A percentile compares a stretch with the other conserved stretches of the same genome.
These are phyloP conservation scores for Pteruthius melanotis DNA, from an alignment of 2,113 vertebrate species.

Conservation along the genomic window DNA sequence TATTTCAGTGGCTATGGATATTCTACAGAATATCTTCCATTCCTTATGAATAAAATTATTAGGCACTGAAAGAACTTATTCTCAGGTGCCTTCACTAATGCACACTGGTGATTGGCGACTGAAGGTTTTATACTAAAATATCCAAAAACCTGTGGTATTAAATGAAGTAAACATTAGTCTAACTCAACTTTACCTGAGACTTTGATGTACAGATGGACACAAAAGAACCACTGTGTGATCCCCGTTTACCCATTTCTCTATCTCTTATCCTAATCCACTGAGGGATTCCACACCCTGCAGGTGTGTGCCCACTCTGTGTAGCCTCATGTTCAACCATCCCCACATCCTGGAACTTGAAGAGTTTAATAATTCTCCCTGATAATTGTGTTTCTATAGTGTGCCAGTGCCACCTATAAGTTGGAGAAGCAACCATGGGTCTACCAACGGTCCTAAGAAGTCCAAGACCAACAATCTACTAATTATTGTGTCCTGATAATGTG, in stretches of 20 bases:
- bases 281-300: not conserved
- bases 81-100: not conserved
- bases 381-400: not conserved
- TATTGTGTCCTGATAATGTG: not conserved
- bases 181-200: not conserved
- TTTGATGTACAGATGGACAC: not conserved
- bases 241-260: not conserved
- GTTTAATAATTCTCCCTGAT: not conserved
- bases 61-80: not conserved
- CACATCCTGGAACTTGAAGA: not conserved
- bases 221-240: not conserved
- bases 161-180: not conserved
- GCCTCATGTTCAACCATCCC: not conserved
- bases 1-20: not conserved
- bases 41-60: not conserved
- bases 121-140: not conserved
- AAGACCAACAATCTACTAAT: not conserved
- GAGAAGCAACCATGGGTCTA: not conserved
- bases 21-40: not conserved
- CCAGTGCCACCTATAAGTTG: not conserved
- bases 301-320: not conserved
- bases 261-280: not conserved
- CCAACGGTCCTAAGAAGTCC: not conserved
- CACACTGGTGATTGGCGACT: not conserved
- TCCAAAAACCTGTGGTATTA: not conserved